Conservation (phyloP, 2,113 vertebrate species). For the Petrocephalus zakoni region DNA sequence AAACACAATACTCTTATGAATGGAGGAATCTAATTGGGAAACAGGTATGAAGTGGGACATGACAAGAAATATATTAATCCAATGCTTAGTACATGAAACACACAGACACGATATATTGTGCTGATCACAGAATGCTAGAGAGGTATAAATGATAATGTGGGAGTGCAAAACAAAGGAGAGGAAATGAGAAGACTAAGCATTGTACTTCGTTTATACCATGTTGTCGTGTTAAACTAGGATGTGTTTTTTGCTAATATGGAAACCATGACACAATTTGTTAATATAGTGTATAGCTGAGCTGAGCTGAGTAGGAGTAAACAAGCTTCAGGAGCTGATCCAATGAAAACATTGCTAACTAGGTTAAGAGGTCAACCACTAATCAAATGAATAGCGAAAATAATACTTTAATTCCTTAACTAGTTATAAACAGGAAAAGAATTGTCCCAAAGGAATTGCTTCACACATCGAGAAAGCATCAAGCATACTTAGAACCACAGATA, state of each 20-base stretch:
- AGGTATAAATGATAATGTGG: not conserved
- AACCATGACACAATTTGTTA: not conserved
- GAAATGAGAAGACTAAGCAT: not conserved
- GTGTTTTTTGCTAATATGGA: not conserved
- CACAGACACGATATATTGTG: not conserved
- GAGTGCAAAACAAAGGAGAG: not conserved
- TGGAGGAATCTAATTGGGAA: not conserved
- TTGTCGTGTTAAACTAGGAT: not conserved
- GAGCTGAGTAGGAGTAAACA: not conserved
- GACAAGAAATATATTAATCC: not conserved
- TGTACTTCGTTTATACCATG: not conserved
- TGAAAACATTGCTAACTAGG: not conserved
- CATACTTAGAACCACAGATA: no score
- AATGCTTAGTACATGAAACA: not conserved
- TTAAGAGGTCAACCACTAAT: not conserved
- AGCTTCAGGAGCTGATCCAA: not conserved
- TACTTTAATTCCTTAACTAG: no score
- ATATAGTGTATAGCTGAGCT: not conserved
- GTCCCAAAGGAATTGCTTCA: no score
- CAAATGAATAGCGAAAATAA: not conserved
- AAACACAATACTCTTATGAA: not conserved
- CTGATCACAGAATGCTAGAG: not conserved
- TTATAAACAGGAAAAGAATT: no score
- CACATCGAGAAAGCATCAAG: no score
- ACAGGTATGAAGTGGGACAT: not conserved